Base-by-base conservation (phyloP, 2,797 vertebrate species). In the Alcedo atthis region DNA sequence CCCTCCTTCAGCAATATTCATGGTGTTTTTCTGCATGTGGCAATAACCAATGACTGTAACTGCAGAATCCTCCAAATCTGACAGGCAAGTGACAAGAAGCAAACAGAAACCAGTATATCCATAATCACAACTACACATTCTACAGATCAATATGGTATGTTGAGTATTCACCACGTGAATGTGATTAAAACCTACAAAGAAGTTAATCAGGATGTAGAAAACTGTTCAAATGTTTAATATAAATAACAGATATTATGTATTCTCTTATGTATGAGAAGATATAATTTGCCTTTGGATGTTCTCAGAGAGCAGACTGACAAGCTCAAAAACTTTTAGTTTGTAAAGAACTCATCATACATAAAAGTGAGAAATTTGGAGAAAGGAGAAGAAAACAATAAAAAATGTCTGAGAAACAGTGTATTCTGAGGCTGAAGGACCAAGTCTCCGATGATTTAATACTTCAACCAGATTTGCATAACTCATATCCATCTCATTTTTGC, bases 181-280 rank as follows among this genome's bases (percentile, higher is more conserved):
- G 12, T 9, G 8, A 40, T 35, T 82, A 43, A 75, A 80, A 48
- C 10, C 20, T 28, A 1, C 25, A 51, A 80, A 68, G 5, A 46
- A 45, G 17, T 26, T 62, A 3, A 37, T 62, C 40, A 40, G 22
- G 12, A 37, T 80, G 12, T 26, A 78, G 49, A 64, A 82, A 63
- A 10, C 1, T 45, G 15, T 58, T 81, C 6, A 37, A 82, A 85
- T 42, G 3, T 1, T 37, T 80, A 24, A 12, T 6, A 40, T 63
- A 74, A 87, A 43, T 17, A 82, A 26, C 12, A 84, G 24, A 28
- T 35, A 32, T 0, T 0, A 35, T 37, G 46, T 1, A n/a, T 8
- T 33, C 14, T 49, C 18, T 74, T 71, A 51, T 6, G 0, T 37
- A 30, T 4, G 3, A 54, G 22, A 18, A 37, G 16, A 22, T 15